Percentiles rank a stretch among this genome's conserved stretches.
Evolutionary conservation across 2,113 vertebrate species (phyloP).

Genomic region (Australoheros scitulus): DNA sequence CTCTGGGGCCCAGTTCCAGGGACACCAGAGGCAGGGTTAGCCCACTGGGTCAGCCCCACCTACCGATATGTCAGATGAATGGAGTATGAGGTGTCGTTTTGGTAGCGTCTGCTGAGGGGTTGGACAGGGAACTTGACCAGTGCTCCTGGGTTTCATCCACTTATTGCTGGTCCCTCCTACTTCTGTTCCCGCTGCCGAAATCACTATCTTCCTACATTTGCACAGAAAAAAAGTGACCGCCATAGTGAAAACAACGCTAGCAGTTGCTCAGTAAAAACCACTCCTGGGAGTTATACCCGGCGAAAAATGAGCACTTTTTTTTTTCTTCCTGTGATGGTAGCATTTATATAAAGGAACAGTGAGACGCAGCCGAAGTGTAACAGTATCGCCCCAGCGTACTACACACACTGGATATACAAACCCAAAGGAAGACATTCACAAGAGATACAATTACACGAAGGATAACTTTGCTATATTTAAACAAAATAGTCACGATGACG

Average conservation of each 20-base stretch:
- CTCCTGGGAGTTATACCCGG: neutral
- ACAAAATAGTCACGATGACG: neutral
- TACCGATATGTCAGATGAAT: constrained; percentile 69
- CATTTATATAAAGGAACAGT: neutral
- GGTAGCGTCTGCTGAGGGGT: constrained; percentile 56
- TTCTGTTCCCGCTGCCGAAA: constrained; percentile 14
- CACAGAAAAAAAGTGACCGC: neutral
- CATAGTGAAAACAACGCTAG: neutral
- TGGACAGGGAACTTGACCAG: constrained; percentile 66
- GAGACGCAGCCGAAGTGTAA: neutral
- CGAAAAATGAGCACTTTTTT: neutral
- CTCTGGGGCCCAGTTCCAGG: constrained; percentile 77
- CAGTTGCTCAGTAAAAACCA: neutral
- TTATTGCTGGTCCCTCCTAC: constrained; percentile 32
- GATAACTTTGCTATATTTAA: neutral
- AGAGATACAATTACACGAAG: neutral
- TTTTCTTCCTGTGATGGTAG: neutral
- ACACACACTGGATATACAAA: neutral
- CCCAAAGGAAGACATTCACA: neutral
- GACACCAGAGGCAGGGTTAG: constrained; percentile 70
- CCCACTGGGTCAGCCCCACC: constrained; percentile 77
- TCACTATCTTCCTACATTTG: constrained; percentile 28
- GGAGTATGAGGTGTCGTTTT: constrained; percentile 68
- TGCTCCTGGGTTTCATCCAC: constrained; percentile 40
- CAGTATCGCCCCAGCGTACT: neutral